A percentile compares a stretch with the other conserved stretches of the same genome.
These are phyloP conservation scores for Temnothorax rugatulus DNA, from an alignment of 2,888 invertebrate species.

Conservation along the genomic window DNA sequence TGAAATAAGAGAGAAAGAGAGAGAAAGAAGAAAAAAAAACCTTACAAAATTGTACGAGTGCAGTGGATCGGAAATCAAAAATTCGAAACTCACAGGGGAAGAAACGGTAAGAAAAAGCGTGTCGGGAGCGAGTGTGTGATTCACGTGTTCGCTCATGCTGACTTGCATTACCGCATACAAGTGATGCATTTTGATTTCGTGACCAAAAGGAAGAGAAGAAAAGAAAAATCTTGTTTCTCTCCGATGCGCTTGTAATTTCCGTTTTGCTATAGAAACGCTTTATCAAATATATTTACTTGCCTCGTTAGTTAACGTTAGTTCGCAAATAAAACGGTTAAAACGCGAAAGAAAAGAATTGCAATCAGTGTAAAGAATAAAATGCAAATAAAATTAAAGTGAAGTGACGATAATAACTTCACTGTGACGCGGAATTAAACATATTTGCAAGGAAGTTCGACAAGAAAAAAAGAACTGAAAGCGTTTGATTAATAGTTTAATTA, in stretches of 20 bases:
- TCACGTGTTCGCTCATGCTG: constrained; percentile 25
- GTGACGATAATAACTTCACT: background rate
- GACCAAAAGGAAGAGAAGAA: background rate
- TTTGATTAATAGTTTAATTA: background rate
- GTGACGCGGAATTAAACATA: background rate
- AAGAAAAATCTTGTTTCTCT: background rate
- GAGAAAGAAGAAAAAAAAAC: constrained; percentile 9
- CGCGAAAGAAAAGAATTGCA: background rate
- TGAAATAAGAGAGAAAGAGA: constrained; percentile 12
- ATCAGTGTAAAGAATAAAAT: constrained; percentile 1
- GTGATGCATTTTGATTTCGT: constrained; percentile 4
- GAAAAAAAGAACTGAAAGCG: background rate
- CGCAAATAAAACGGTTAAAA: background rate
- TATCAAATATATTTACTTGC: background rate
- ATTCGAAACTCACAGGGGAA: constrained; percentile 8
- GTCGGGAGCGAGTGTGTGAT: background rate
- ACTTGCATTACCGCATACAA: constrained; percentile 2
- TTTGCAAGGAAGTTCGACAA: background rate
- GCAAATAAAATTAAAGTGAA: background rate
- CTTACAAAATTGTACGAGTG: constrained; percentile 41
- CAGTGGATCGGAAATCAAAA: constrained; percentile 45
- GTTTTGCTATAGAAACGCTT: background rate
- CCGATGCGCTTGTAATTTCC: background rate
- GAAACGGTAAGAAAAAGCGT: constrained; percentile 36
- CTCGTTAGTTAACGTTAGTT: background rate